A percentile compares a stretch with the other conserved stretches of the same genome.
phyloP scores from a whole-genome alignment of 2,797 vertebrate species.

The Diglossa cyanea region DNA sequence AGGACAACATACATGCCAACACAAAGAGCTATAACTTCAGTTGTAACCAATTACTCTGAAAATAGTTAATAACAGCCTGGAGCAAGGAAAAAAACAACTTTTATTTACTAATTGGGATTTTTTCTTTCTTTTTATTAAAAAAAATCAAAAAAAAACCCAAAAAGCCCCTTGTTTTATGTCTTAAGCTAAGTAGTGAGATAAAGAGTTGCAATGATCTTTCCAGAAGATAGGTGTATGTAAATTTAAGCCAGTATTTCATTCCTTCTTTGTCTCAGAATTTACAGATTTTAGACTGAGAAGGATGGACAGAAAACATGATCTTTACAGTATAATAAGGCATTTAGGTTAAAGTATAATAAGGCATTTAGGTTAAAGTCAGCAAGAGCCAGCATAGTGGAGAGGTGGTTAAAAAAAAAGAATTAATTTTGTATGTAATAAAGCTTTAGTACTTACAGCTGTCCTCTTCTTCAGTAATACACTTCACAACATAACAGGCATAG shows the following conservation, averaged over 20 bases:
- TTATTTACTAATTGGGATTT: background rate
- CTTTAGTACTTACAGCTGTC: conserved; percentile 96
- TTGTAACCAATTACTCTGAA: background rate
- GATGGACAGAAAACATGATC: background rate
- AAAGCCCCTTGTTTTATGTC: background rate
- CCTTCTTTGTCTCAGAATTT: background rate
- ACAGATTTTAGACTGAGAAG: background rate
- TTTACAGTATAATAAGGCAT: background rate
- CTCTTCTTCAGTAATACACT: conserved; percentile 98
- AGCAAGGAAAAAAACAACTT: background rate
- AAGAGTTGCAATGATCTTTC: background rate
- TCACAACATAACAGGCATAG: conserved; percentile 99
- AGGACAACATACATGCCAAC: background rate
- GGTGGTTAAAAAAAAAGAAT: conserved; percentile 5
- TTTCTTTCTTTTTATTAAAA: background rate
- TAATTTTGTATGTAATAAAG: conserved; percentile 59
- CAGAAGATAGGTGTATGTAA: background rate
- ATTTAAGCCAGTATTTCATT: background rate
- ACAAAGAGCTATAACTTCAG: background rate
- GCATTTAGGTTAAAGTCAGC: conserved; percentile 3
- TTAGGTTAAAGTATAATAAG: conserved; percentile 1
- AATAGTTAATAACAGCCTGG: background rate
- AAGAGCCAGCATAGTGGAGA: background rate
- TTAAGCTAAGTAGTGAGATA: background rate
- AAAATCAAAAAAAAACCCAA: no score